phyloP scores from a whole-genome alignment of 2,888 invertebrate genomes.

The Hirtodrosophila alboralis region DNA sequence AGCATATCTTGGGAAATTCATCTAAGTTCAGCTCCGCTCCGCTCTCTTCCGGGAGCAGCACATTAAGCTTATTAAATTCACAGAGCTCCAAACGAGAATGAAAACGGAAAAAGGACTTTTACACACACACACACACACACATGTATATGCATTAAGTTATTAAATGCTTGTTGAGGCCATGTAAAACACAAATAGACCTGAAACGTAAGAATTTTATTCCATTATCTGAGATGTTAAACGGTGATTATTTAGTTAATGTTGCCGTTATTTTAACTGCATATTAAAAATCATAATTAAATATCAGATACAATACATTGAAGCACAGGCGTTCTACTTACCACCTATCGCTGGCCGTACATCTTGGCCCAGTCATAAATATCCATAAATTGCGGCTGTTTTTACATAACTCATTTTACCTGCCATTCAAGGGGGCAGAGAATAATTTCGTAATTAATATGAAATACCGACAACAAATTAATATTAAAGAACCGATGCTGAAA shows the following conservation, averaged over 20 bases:
- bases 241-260: conserved; percentile 62
- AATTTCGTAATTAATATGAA: conserved; percentile 61
- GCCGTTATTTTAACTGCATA: conserved; percentile 62
- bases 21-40: conserved; percentile 57
- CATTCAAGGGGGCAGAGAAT: conserved; percentile 30
- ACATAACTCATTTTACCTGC: conserved; percentile 75
- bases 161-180: conserved; percentile 54
- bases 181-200: conserved; percentile 25
- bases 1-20: conserved; percentile 79
- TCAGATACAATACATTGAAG: conserved; percentile 9
- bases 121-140: too few species aligned
- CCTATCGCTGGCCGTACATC: conserved; percentile 28
- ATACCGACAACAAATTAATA: conserved; percentile 69
- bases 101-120: conserved; percentile 46
- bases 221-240: conserved; percentile 63
- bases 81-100: conserved; percentile 30
- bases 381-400: conserved; percentile 59
- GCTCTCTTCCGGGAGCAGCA: conserved; percentile 51
- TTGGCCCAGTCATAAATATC: conserved; percentile 63
- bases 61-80: conserved; percentile 79
- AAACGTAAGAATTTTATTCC: conserved; percentile 40
- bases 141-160: conserved; percentile 78
- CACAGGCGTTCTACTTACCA: conserved; percentile 1
- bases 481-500: conserved; percentile 43
- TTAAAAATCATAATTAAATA: conserved; percentile 72